These are phyloP conservation scores for Cyprinodon diabolis DNA, from an alignment of 2,797 vertebrate genomes.

Conservation along the genomic window DNA sequence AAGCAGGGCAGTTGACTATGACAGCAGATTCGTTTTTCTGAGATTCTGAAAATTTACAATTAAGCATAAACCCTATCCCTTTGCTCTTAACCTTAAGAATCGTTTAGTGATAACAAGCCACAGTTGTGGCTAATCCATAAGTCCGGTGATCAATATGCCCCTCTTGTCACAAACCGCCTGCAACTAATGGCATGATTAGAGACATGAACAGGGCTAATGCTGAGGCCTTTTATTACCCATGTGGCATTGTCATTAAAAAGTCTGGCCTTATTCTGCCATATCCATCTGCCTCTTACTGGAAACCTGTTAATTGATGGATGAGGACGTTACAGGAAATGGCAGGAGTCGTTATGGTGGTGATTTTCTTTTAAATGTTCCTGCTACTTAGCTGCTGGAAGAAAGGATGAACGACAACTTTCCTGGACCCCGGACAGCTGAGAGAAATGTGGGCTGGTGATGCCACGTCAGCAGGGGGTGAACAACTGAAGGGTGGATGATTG, in stretches of 20 bases:
- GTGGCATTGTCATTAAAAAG: conserved; percentile 61
- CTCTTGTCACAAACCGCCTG: conserved; percentile 35
- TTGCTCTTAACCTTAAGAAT: conserved; percentile 13
- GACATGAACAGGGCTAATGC: conserved; percentile 31
- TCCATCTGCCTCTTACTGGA: conserved; percentile 81
- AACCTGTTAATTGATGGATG: conserved; percentile 90
- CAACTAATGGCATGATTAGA: conserved; percentile 49
- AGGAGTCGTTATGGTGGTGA: conserved; percentile 87
- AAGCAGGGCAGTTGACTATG: neutral
- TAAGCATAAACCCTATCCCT: conserved; percentile 22
- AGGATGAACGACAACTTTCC: conserved; percentile 65
- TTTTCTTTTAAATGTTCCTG: conserved; percentile 89
- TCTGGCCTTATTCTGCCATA: conserved; percentile 79
- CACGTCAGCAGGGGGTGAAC: conserved; percentile 46
- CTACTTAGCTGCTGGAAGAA: conserved; percentile 82
- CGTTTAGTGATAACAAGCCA: conserved; percentile 38
- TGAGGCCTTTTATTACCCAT: conserved; percentile 35
- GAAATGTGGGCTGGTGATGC: conserved; percentile 48
- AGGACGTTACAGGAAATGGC: conserved; percentile 89
- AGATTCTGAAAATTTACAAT: conserved; percentile 22
- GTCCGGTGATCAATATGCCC: conserved; percentile 28
- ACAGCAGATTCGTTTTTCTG: conserved; percentile 10
- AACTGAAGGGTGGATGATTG: conserved; percentile 84
- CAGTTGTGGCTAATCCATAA: conserved; percentile 9
- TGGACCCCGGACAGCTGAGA: conserved; percentile 69